phyloP scores from a whole-genome alignment of 2,888 invertebrate species.

The Sesia apiformis region DNA sequence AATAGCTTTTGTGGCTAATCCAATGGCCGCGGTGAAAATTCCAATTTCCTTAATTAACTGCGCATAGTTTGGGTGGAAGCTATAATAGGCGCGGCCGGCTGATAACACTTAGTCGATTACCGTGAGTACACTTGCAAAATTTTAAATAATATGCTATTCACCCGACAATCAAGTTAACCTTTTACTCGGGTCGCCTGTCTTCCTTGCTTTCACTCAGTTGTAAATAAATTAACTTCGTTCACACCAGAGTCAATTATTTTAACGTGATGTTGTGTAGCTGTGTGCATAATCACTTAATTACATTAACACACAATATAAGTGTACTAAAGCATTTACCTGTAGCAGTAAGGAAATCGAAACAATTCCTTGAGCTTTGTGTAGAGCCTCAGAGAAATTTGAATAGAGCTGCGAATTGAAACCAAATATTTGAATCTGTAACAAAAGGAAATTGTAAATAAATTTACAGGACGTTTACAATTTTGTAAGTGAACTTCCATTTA shows the following conservation, averaged over 20 bases:
- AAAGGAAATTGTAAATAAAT: conserved; percentile 19
- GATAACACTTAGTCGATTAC: conserved; percentile 53
- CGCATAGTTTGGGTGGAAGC: conserved; percentile 50
- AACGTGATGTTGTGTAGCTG: neutral
- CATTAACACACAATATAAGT: neutral
- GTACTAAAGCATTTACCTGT: conserved; percentile 79
- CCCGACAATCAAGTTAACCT: neutral
- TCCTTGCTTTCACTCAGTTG: neutral
- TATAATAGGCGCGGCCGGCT: conserved; percentile 57
- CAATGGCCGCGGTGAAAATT: conserved; percentile 64
- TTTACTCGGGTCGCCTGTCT: neutral
- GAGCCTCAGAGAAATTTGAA: conserved; percentile 95
- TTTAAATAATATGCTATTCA: conserved; percentile 4
- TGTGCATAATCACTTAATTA: neutral
- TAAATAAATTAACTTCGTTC: neutral
- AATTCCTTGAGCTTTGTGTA: conserved; percentile 95
- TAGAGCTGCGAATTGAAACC: conserved; percentile 98
- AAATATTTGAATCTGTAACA: conserved; percentile 95
- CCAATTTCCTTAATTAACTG: conserved; percentile 74
- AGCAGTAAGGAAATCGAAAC: conserved; percentile 94
- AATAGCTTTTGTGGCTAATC: conserved; percentile 67
- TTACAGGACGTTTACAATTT: conserved; percentile 5
- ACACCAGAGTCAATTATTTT: neutral
- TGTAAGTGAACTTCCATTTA: conserved; percentile 5
- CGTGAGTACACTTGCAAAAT: conserved; percentile 30